These are phyloP conservation scores for Drosophila cardini DNA, from an alignment of 1,140 invertebrate genomes.

Conservation along the genomic window DNA sequence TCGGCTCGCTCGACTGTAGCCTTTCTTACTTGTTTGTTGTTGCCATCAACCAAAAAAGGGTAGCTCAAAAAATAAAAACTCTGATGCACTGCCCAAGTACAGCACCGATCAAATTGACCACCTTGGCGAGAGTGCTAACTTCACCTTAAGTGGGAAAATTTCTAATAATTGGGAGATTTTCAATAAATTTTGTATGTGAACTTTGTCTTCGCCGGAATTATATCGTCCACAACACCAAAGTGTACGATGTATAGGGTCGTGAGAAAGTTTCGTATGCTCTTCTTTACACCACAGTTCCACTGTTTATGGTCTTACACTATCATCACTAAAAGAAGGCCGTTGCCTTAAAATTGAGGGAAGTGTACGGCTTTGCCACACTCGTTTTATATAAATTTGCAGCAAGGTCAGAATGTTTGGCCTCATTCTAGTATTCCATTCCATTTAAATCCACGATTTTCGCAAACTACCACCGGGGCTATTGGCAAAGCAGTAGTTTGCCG, in stretches of 20 bases:
- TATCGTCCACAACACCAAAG: constrained; percentile 90
- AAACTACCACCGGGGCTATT: constrained; percentile 65
- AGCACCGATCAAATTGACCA: constrained; percentile 63
- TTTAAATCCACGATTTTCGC: constrained; percentile 88
- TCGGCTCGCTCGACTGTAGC: too few relatives aligned
- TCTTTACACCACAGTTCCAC: constrained; percentile 48
- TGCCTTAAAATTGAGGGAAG: constrained; percentile 87
- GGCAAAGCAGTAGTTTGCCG: constrained; percentile 84
- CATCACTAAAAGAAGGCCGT: constrained; percentile 85
- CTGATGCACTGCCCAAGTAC: constrained; percentile 67
- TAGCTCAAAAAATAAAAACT: constrained; percentile 73
- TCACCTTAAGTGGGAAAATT: constrained; percentile 68
- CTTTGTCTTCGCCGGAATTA: constrained; percentile 89
- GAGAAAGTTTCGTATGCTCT: constrained; percentile 89
- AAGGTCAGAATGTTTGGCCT: constrained; percentile 87
- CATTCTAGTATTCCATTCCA: constrained; percentile 88
- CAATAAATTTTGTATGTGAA: constrained; percentile 88
- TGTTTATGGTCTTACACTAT: constrained; percentile 62
- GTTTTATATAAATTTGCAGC: constrained; percentile 89
- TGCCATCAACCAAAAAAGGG: constrained; percentile 47
- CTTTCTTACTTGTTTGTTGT: too few relatives aligned
- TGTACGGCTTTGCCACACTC: constrained; percentile 88
- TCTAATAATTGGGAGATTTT: constrained; percentile 86
- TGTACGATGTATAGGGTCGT: constrained; percentile 87
- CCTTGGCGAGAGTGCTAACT: constrained; percentile 72